These are phyloP conservation scores for Sorex maritimensis DNA, from an alignment of 2,797 vertebrate genomes.

Conservation along the genomic window DNA sequence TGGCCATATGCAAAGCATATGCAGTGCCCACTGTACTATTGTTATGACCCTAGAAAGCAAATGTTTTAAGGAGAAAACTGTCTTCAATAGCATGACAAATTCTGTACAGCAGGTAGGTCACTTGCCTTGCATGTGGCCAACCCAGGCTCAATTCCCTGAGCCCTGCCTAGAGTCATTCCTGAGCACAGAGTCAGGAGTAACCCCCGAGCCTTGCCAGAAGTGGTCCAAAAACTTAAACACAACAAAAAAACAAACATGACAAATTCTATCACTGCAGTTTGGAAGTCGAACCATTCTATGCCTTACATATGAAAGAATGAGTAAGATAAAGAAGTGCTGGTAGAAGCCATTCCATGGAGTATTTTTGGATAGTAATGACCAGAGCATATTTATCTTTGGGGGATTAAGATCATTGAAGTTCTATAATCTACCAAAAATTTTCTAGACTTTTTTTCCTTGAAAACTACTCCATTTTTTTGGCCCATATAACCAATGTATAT, in stretches of 20 bases:
- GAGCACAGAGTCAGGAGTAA: too few relatives aligned
- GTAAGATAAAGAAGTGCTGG: not conserved
- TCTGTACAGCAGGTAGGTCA: too few relatives aligned
- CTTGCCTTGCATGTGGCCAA: too few relatives aligned
- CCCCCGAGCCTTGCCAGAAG: too few relatives aligned
- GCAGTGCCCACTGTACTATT: too few relatives aligned
- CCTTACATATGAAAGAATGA: not conserved
- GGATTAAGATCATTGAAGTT: not conserved
- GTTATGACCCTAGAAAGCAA: too few relatives aligned
- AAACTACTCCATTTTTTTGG: not conserved
- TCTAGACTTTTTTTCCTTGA: constrained; percentile 42
- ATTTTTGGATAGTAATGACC: not conserved
- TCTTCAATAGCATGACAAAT: not conserved
- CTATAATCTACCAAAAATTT: constrained; percentile 1
- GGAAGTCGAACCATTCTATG: not conserved
- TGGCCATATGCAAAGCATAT: too few relatives aligned
- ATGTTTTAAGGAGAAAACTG: not conserved
- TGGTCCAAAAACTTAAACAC: too few relatives aligned
- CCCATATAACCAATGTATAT: not conserved
- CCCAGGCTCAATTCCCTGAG: too few relatives aligned
- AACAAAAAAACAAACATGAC: not conserved
- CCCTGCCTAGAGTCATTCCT: too few relatives aligned
- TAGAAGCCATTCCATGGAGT: not conserved
- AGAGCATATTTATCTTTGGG: not conserved
- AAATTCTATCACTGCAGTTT: not conserved